phyloP scores from a whole-genome alignment of 2,113 vertebrate species.

The Gopherus flavomarginatus region DNA sequence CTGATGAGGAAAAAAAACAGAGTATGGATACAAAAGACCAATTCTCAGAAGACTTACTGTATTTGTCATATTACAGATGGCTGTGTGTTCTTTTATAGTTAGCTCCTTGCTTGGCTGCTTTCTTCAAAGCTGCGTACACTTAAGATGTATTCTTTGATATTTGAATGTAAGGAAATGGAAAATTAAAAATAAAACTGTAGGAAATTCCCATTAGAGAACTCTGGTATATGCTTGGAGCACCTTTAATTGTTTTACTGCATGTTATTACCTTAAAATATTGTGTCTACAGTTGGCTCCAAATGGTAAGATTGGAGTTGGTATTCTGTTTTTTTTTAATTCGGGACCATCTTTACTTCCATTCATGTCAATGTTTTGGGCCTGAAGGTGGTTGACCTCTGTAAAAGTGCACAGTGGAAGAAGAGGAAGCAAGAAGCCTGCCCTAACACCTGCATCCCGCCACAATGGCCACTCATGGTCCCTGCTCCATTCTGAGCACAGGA shows the following conservation, averaged over 20 bases:
- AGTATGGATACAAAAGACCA: slow-evolving; percentile 68
- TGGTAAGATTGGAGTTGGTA: neutral
- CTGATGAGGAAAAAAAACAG: slow-evolving; percentile 49
- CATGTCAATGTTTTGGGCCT: neutral
- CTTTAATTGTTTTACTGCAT: slow-evolving; percentile 52
- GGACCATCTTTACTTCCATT: neutral
- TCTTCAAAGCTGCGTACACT: slow-evolving; percentile 49
- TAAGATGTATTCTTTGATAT: slow-evolving; percentile 67
- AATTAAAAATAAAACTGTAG: slow-evolving; percentile 70
- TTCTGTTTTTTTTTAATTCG: neutral
- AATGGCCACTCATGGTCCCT: neutral
- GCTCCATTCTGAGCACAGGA: neutral
- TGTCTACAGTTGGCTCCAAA: slow-evolving; percentile 23
- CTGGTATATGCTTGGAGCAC: slow-evolving; percentile 64
- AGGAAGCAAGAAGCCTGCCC: neutral
- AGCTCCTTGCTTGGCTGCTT: slow-evolving; percentile 59
- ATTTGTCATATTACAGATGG: slow-evolving; percentile 42
- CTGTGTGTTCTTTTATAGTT: slow-evolving; percentile 65
- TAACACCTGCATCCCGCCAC: neutral
- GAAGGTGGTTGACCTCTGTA: neutral
- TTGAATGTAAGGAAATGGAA: slow-evolving; percentile 77
- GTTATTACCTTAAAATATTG: slow-evolving; percentile 23
- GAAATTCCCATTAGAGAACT: slow-evolving; percentile 69
- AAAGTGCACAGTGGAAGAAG: neutral
- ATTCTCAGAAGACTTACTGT: slow-evolving; percentile 71